Base-by-base conservation (phyloP, 2,797 vertebrate genomes). In the Acanthornis magna region DNA sequence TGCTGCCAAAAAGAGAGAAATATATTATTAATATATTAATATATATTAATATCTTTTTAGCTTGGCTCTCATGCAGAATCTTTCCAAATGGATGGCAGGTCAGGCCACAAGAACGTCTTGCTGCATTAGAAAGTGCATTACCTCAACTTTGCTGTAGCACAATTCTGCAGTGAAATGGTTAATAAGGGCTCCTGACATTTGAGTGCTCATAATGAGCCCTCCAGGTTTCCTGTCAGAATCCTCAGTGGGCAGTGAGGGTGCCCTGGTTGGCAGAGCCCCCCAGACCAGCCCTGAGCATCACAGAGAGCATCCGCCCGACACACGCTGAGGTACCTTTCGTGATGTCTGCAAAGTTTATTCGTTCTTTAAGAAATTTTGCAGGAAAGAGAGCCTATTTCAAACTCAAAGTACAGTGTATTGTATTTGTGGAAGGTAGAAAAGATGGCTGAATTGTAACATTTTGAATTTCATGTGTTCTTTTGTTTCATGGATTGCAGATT, bases 341-440 rank as follows among this genome's bases (percentile, higher is more conserved):
- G 72, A 51, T 76, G 38, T 73, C 74, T 94, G 89, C 61, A 88
- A 20, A 10, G 7, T 72, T 78, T 83, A 72, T 36, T 89, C 67
- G 81, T 93, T 95, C 86, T 85, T 86, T 81, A 53, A 79, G 89
- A 96, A 83, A 53, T 87, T 76, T 96, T 89, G 38, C 88, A 94
- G 73, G 84, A 97, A 66, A 34, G 10, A 29, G 21, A 96, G 53
- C 45, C 60, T 85, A 3, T 95, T 97, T 96, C 57, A 80, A 51
- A 82, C 89, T 86, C 61, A 60, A 93, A 91, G 68, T 79, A 19
- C 60, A 72, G 26, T 1, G 9, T 82, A 34, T 54, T 94, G 29
- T 87, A 70, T 96, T 96, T 94, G 92, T 71, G 83, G 51, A 63
- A n/a, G 81, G 72, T 77, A 48, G 83, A 75, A 93, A 91, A 96